Percentiles rank a stretch among this genome's conserved stretches.
These are phyloP conservation scores for Crocodylus rhombifer DNA, from an alignment of 2,797 vertebrate species.

Conservation along the genomic window DNA sequence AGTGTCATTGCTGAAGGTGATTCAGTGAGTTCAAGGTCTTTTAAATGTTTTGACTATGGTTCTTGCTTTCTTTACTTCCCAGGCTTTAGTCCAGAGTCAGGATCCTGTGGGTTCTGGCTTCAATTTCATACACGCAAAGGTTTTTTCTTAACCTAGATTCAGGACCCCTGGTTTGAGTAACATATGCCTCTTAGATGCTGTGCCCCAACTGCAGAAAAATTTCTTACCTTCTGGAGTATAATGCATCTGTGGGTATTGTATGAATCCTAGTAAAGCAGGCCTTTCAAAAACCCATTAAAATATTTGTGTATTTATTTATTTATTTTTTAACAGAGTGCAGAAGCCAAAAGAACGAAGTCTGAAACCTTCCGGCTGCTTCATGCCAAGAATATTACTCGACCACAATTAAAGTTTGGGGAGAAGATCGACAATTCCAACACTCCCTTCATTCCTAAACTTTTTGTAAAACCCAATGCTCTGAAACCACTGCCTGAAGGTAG, in stretches of 20 bases:
- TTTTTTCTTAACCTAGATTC: neutral
- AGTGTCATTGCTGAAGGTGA: neutral
- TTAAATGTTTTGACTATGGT: neutral
- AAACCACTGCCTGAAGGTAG: constrained; percentile 93
- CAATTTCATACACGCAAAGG: rapidly evolving
- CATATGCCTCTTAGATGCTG: neutral
- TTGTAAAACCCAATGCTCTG: constrained; percentile 93
- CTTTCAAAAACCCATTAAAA: neutral
- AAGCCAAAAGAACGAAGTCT: constrained; percentile 79
- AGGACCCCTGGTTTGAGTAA: neutral
- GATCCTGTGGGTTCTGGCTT: neutral
- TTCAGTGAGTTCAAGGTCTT: rapidly evolving
- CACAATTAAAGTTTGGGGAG: constrained; percentile 94
- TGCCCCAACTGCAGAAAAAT: neutral
- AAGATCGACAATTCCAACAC: constrained; percentile 97
- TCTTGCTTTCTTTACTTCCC: neutral
- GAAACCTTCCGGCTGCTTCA: constrained; percentile 94
- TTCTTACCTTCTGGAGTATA: neutral
- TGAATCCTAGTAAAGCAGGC: neutral
- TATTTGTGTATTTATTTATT: neutral
- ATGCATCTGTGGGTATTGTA: neutral
- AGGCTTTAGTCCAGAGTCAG: neutral
- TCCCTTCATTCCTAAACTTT: constrained; percentile 94
- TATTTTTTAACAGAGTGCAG: constrained; percentile 80
- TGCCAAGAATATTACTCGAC: constrained; percentile 92